phyloP scores from a whole-genome alignment of 2,888 invertebrate species.

The Dermolepida albohirtum region DNA sequence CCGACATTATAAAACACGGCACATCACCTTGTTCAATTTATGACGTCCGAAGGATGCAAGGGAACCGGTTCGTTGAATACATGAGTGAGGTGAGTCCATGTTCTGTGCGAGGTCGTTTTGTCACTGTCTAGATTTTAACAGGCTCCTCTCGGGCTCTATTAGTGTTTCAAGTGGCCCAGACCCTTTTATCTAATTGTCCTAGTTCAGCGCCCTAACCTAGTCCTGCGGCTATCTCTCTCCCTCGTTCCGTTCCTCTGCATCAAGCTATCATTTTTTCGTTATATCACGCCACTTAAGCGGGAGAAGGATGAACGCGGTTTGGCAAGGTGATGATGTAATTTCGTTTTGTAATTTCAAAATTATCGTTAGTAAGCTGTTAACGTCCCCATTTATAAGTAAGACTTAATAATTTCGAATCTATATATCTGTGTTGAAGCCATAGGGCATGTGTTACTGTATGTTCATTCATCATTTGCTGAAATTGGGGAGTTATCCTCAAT shows the following conservation, averaged over 20 bases:
- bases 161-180: constrained; percentile 48
- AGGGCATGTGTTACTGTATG: neutral
- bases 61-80: constrained; percentile 51
- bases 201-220: constrained; percentile 29
- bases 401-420: constrained; percentile 5
- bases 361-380: constrained; percentile 6
- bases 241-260: constrained; percentile 3
- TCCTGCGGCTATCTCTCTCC: neutral
- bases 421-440: neutral
- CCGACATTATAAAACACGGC: constrained; percentile 29
- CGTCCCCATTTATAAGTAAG: neutral
- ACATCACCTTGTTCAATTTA: constrained; percentile 25
- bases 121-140: constrained; percentile 62
- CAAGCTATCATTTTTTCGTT: constrained; percentile 7
- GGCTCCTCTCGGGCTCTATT: constrained; percentile 51
- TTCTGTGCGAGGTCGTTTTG: constrained; percentile 56
- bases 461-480: no score
- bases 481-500: no score
- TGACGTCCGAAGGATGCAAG: constrained; percentile 50
- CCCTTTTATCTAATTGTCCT: constrained; percentile 43
- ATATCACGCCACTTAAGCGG: constrained; percentile 5
- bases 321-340: constrained; percentile 20
- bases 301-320: neutral
- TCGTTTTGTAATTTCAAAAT: constrained; percentile 10
- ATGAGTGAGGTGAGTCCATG: constrained; percentile 60